These are phyloP conservation scores for Macrobrachium rosenbergii DNA, from an alignment of 1,140 invertebrate genomes.

Conservation along the genomic window DNA sequence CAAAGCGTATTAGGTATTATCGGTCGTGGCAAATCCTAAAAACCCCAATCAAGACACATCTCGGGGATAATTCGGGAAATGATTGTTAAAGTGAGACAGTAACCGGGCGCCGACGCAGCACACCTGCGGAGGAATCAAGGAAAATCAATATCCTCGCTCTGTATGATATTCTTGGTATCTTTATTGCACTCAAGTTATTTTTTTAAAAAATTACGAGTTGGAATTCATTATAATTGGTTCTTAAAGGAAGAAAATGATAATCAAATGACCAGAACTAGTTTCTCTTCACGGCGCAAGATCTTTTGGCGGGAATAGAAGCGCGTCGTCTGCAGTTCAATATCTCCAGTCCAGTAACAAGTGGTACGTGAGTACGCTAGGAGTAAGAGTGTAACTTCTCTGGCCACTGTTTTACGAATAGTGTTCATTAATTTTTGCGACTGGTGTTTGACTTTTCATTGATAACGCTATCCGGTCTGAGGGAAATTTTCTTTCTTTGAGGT, in stretches of 20 bases:
- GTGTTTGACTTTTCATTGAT: too few species aligned
- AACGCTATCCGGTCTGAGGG: too few species aligned
- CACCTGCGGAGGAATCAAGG: constrained; percentile 26
- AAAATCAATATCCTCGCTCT: not conserved
- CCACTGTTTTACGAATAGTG: not conserved
- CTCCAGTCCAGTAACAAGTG: constrained; percentile 57
- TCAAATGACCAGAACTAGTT: constrained; percentile 6
- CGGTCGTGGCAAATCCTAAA: too few species aligned
- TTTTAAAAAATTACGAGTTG: not conserved
- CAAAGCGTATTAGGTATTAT: too few species aligned
- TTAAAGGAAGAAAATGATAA: not conserved
- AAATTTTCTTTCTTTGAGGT: too few species aligned
- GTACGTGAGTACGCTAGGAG: constrained; percentile 3
- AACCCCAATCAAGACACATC: too few species aligned
- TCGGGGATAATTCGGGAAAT: too few species aligned
- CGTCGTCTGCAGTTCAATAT: constrained; percentile 42
- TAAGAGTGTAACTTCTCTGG: not conserved
- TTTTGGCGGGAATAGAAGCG: constrained; percentile 57
- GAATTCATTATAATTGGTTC: not conserved
- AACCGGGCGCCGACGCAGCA: constrained; percentile 28
- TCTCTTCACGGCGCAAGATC: constrained; percentile 23
- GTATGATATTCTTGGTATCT: not conserved
- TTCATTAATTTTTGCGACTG: not conserved
- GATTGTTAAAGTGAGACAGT: too few species aligned
- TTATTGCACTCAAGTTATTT: not conserved